Evolutionary conservation across 2,888 invertebrate genomes (phyloP), one percentile per base, ranked within the genome.

Genomic region (Fragum fragum): DNA sequence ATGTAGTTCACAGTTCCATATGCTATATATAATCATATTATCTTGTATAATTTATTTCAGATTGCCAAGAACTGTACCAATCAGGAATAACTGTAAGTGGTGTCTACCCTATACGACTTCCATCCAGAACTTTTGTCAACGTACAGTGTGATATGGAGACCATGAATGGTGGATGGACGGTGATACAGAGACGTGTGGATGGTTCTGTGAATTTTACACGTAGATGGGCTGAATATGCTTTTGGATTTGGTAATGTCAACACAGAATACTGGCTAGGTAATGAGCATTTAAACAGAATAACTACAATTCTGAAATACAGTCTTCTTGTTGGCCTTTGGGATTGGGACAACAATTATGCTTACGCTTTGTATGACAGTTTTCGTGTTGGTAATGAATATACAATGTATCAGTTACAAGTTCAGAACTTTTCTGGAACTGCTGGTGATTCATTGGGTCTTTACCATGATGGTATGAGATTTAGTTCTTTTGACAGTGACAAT

Each of bases 381-480:
- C 95, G 95, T 73, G 96, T 97, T 0, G 96, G 96, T 0, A 95
- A 95, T 75, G 96, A 96, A 70, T 96, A 96, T 36, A 95, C 96
- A 63, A 97, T 97, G 0, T 98, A 97, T 94, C 96, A 96, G 42
- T 94, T 98, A 55, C 95, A 96, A 42, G 96, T 98, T 0, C 95
- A 95, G 36, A 97, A 97, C 0, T 98, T 97, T 93, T 95, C 95
- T 18, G 92, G 98, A 0, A 98, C 98, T 89, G 97, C 98, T 0
- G 98, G 97, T 72, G 98, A 98, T 92, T 98, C 98, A 0, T 95
- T 98, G 83, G 77, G 77, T 23, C 96, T 97, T 84, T 98, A 98
- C 97, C 98, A 98, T 93, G 97, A 98, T 94, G 96, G 96, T 71
- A 98, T 98, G 98, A 96, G 97, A 88, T 98, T 98, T 94, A 98